These are phyloP conservation scores for Scalopus aquaticus DNA, from an alignment of 2,113 vertebrate genomes.

Conservation along the genomic window DNA sequence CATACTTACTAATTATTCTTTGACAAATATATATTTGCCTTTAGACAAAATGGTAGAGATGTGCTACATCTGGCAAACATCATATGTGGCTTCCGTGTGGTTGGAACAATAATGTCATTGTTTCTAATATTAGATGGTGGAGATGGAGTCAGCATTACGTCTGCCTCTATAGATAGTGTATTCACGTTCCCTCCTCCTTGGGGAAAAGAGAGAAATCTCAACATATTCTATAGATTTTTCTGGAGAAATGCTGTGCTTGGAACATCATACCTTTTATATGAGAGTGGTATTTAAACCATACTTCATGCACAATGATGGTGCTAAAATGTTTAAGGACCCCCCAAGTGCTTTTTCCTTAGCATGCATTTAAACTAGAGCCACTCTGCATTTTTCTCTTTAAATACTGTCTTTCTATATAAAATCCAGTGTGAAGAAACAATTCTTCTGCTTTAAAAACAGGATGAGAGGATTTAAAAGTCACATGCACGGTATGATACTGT, in stretches of 20 bases:
- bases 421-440: not conserved
- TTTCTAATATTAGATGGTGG: not conserved
- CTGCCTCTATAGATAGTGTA: not conserved
- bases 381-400: not conserved
- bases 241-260: not conserved
- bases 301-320: not conserved
- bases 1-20: slow-evolving; percentile 20
- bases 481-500: not conserved
- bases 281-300: not conserved
- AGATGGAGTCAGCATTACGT: not conserved
- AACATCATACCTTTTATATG: not conserved
- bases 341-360: not conserved
- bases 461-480: not conserved
- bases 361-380: not conserved
- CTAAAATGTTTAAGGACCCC: not conserved
- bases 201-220: not conserved
- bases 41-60: not conserved
- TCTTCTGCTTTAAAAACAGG: not conserved
- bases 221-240: not conserved
- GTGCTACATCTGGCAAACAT: slow-evolving; percentile 42
- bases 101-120: slow-evolving; percentile 12
- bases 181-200: not conserved
- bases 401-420: not conserved
- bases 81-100: not conserved
- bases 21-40: slow-evolving; percentile 32